Evolutionary conservation across 2,888 invertebrate species (phyloP).

Genomic region (Pyrrhosoma nymphula): DNA sequence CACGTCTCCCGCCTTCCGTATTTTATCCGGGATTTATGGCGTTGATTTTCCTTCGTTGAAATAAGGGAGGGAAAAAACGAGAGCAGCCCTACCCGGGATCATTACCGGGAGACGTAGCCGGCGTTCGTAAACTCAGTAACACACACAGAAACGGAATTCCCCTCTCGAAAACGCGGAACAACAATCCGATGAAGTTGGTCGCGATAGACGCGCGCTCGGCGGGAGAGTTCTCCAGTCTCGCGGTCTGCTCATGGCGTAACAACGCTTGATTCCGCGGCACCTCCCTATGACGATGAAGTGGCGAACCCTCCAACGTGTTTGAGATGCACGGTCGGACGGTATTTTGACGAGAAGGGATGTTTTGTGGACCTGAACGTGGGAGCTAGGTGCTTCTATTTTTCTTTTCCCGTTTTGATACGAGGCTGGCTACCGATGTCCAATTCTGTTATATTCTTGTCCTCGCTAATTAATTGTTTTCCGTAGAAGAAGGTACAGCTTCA

Average conservation of each 20-base stretch:
- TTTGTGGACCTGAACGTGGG: neutral
- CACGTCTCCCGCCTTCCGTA: neutral
- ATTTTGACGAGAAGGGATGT: neutral
- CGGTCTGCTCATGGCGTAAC: conserved; percentile 54
- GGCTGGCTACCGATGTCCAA: no score
- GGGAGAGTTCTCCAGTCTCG: conserved; percentile 7
- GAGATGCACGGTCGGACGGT: neutral
- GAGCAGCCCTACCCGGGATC: neutral
- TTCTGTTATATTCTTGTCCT: no score
- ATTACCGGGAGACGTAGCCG: neutral
- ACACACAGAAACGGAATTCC: neutral
- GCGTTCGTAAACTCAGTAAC: neutral
- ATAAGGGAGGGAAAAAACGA: neutral
- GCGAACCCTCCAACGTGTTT: conserved; percentile 14
- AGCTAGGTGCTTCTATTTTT: neutral
- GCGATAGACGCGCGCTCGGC: neutral
- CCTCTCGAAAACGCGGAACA: neutral
- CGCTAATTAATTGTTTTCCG: no score
- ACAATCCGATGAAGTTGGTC: neutral
- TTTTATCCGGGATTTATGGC: neutral
- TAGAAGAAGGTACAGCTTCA: no score
- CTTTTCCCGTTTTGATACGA: neutral
- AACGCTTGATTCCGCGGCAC: neutral
- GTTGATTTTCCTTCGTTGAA: neutral
- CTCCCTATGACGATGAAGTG: conserved; percentile 51